Base-by-base conservation (phyloP, 2,113 vertebrate genomes). In the Psilopsiagon aurifrons region DNA sequence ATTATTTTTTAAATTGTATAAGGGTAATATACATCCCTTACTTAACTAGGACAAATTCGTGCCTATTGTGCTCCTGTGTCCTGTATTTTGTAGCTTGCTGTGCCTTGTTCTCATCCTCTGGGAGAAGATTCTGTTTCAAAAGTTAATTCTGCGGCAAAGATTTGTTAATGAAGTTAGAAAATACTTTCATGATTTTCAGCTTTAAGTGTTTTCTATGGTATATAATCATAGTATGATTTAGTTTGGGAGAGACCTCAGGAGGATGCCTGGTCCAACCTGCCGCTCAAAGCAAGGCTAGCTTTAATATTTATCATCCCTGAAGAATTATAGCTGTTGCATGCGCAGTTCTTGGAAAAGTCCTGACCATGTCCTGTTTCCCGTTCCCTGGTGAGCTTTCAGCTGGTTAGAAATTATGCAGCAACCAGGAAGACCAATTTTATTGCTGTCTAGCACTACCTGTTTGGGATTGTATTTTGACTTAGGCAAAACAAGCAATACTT, bases 31-130 rank as follows among this genome's bases (percentile, higher is more conserved):
- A 82, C 29, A 46, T 80, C 84, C 84, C 85, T 84, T 92, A 55
- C 55, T 71, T 92, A 96, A 91, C 22, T 87, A 87, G 96, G 91
- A 75, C 93, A 73, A 79, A 49, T 79, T 92, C 69, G 44, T 89
- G 57, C 14, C 41, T 60, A 27, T 23, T 75, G 67, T 92, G 67
- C 57, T 87, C 81, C 29, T 57, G 14, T 83, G 91, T 87, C 89
- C 91, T 83, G 76, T 74, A 94, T 96, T 92, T 95, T 87, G 67
- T 91, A 67, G 28, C 79, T 44, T 83, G 31, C 62, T 87, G 70
- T 89, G 74, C 49, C 62, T 57, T 85, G 22, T 79, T 91, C 55
- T 87, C n/a, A 57, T 92, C 81, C 91, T 87, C 66, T 66, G 93
- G 84, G 91, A 92, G 39, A 92, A 83, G 47, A 55, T 39, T 90